Conservation (phyloP, 1,140 invertebrate species). For the Drosophila neocordata region DNA sequence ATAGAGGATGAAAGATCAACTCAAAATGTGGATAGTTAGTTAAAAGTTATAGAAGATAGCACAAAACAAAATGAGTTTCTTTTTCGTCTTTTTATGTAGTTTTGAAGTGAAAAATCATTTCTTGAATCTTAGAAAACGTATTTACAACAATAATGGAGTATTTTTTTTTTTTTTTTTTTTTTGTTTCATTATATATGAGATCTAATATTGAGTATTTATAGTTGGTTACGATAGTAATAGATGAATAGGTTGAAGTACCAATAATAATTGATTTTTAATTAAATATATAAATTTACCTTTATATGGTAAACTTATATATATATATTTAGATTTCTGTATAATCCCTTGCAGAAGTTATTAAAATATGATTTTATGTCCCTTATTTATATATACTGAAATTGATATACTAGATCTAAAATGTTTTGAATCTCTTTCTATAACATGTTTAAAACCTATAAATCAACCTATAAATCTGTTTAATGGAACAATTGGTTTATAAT, state of each 20-base stretch:
- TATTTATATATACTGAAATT: no score
- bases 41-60: constrained; percentile 38
- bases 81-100: constrained; percentile 35
- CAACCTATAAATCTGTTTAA: no score
- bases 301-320: not conserved
- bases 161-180: constrained; percentile 4
- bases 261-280: not conserved
- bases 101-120: constrained; percentile 49
- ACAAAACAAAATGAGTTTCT: constrained; percentile 8
- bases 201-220: constrained; percentile 46
- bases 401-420: no score
- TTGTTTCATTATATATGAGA: constrained; percentile 33
- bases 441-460: no score
- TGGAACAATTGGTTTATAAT: no score
- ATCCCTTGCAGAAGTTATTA: not conserved
- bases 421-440: no score
- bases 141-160: constrained; percentile 58
- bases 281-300: not conserved
- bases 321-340: not conserved
- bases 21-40: constrained; percentile 43
- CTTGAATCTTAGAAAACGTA: constrained; percentile 62
- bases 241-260: not conserved
- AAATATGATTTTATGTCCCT: not conserved
- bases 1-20: constrained; percentile 45
- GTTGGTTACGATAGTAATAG: constrained; percentile 26